These are phyloP conservation scores for Anolis apletophallus DNA, from an alignment of 2,797 vertebrate species.

Conservation along the genomic window DNA sequence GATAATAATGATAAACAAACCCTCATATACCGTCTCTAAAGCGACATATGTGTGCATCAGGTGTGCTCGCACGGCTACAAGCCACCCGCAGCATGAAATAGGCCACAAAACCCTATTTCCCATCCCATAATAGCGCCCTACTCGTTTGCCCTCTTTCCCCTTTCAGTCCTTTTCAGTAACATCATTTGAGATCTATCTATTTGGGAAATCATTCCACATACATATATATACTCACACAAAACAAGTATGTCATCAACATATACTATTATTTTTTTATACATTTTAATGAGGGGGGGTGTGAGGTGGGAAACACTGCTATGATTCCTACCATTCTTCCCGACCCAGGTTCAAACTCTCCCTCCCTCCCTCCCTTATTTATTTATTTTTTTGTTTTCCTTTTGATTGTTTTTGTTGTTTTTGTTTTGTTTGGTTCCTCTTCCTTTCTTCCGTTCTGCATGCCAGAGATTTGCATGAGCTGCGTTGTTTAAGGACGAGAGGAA, in stretches of 20 bases:
- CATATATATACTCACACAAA: neutral
- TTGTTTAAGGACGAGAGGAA: constrained; percentile 91
- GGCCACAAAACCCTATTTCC: too few relatives aligned
- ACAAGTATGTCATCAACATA: neutral
- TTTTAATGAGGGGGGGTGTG: too few relatives aligned
- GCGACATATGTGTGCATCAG: too few relatives aligned
- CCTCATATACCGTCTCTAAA: too few relatives aligned
- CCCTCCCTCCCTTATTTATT: constrained; percentile 47
- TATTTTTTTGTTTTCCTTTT: constrained; percentile 70
- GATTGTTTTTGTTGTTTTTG: constrained; percentile 61
- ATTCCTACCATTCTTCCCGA: too few relatives aligned
- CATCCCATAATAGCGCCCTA: neutral
- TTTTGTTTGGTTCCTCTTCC: constrained; percentile 82
- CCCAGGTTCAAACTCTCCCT: constrained; percentile 48
- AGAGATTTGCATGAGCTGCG: constrained; percentile 98
- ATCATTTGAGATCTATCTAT: neutral
- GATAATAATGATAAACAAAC: too few relatives aligned
- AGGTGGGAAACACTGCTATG: too few relatives aligned
- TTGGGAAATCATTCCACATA: too few relatives aligned
- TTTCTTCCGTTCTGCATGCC: constrained; percentile 87
- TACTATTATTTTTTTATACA: neutral
- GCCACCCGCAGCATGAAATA: too few relatives aligned
- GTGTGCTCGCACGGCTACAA: too few relatives aligned
- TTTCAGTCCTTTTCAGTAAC: constrained; percentile 46
- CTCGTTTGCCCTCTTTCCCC: neutral